These are phyloP conservation scores for Pangasius macronema DNA, from an alignment of 2,797 vertebrate genomes.

Conservation along the genomic window DNA sequence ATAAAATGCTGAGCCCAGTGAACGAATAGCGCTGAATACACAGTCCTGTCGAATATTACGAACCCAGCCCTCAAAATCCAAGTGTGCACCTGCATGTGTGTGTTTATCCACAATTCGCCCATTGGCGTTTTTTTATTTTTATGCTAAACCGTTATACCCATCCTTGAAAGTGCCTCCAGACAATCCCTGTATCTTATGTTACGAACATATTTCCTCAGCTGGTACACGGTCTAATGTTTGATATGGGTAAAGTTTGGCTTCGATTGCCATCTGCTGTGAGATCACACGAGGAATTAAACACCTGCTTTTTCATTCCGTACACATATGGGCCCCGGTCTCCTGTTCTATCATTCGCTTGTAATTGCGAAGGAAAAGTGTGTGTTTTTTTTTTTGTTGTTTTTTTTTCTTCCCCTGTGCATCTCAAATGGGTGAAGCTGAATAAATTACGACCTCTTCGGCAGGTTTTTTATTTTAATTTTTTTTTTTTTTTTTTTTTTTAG, in stretches of 20 bases:
- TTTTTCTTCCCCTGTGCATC: conserved; percentile 11
- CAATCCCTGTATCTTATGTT: not conserved
- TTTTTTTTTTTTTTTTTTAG: not conserved
- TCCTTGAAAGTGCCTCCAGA: not conserved
- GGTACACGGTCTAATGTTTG: conserved; percentile 28
- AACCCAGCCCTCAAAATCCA: not conserved
- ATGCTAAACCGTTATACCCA: not conserved
- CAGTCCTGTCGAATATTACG: not conserved
- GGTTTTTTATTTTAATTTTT: too few species aligned
- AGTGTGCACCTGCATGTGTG: not conserved
- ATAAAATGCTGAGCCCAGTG: not conserved
- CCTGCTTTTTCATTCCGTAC: conserved; percentile 34
- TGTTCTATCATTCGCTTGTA: conserved; percentile 18
- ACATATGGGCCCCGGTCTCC: conserved; percentile 25
- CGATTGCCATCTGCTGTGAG: conserved; percentile 16
- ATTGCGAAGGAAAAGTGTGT: not conserved
- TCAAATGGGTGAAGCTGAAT: conserved; percentile 51
- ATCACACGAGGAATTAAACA: conserved; percentile 20
- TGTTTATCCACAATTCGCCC: not conserved
- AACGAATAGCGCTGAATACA: not conserved
- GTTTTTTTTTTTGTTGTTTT: not conserved
- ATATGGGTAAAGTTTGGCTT: conserved; percentile 17
- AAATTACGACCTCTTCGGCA: conserved; percentile 43
- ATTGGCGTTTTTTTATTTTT: conserved; percentile 21
- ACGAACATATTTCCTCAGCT: conserved; percentile 24